Conservation (phyloP, 1,140 invertebrate genomes). For the Platorchestia sp. region DNA sequence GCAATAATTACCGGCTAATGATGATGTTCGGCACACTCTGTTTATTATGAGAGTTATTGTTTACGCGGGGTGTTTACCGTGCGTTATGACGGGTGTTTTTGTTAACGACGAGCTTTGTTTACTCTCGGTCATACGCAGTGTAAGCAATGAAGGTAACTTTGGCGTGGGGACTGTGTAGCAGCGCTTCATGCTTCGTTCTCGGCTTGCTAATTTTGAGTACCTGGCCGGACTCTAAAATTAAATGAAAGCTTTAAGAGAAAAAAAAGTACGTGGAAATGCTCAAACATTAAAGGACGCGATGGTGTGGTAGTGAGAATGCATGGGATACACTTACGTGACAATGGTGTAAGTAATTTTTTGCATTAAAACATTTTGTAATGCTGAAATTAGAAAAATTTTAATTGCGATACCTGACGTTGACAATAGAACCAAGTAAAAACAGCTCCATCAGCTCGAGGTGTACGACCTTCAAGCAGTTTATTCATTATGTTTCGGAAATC, state of each 20-base stretch:
- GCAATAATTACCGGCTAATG: slow-evolving; percentile 53
- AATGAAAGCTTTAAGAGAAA: not conserved
- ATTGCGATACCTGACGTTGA: no score
- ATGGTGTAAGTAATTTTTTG: not conserved
- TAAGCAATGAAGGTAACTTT: slow-evolving; percentile 33
- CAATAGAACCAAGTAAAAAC: no score
- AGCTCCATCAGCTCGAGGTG: no score
- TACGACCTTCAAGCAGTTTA: no score
- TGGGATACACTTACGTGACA: not conserved
- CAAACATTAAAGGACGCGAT: no score
- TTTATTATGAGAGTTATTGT: slow-evolving; percentile 40
- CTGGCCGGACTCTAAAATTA: not conserved
- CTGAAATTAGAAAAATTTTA: not conserved
- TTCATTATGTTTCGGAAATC: no score
- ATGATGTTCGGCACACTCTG: slow-evolving; percentile 47
- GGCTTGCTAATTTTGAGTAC: not conserved
- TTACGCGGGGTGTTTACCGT: slow-evolving; percentile 25
- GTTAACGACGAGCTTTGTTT: slow-evolving; percentile 39
- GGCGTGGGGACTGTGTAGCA: not conserved
- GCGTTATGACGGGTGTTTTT: slow-evolving; percentile 49
- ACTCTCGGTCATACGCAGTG: slow-evolving; percentile 42
- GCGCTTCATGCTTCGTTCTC: not conserved
- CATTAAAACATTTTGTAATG: not conserved
- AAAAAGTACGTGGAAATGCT: no score
- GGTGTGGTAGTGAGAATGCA: not conserved